Conservation (phyloP, 2,113 vertebrate species). For the Sinocyclocheilus rhinocerous region DNA sequence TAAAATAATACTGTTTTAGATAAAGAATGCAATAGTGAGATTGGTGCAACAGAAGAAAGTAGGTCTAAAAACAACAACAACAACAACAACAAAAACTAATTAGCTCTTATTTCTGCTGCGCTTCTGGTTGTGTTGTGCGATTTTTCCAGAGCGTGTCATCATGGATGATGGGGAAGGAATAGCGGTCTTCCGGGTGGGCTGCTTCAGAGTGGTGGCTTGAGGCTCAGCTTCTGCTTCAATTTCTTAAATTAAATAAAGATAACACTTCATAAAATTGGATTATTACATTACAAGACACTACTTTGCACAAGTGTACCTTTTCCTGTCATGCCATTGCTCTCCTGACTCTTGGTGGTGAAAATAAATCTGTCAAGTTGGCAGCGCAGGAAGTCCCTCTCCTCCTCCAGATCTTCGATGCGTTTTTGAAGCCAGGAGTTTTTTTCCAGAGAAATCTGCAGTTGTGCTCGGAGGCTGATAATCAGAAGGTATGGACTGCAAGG, state of each 20-base stretch:
- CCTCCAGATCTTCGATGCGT: conserved; percentile 87
- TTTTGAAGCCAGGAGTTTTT: conserved; percentile 89
- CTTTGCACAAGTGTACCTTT: neutral
- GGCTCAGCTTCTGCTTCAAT: conserved; percentile 61
- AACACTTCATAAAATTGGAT: neutral
- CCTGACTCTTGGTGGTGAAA: conserved; percentile 75
- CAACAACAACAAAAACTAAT: neutral
- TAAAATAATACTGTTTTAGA: no score
- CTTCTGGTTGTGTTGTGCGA: conserved; percentile 64
- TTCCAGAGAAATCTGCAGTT: conserved; percentile 87
- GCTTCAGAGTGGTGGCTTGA: conserved; percentile 2
- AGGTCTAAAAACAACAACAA: no score
- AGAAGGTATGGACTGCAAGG: conserved; percentile 79
- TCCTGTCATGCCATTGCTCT: conserved; percentile 56
- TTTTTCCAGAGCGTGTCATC: conserved; percentile 76
- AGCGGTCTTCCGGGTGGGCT: conserved; percentile 46
- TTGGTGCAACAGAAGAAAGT: no score
- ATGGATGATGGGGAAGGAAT: conserved; percentile 66
- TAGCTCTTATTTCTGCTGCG: conserved; percentile 53
- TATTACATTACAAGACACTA: neutral
- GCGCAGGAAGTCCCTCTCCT: conserved; percentile 88
- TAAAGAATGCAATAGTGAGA: no score
- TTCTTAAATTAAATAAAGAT: conserved; percentile 48
- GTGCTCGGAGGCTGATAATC: conserved; percentile 80
- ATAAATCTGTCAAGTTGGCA: conserved; percentile 89